These are phyloP conservation scores for Achlya flavicornis DNA, from an alignment of 2,888 invertebrate genomes.

Conservation along the genomic window DNA sequence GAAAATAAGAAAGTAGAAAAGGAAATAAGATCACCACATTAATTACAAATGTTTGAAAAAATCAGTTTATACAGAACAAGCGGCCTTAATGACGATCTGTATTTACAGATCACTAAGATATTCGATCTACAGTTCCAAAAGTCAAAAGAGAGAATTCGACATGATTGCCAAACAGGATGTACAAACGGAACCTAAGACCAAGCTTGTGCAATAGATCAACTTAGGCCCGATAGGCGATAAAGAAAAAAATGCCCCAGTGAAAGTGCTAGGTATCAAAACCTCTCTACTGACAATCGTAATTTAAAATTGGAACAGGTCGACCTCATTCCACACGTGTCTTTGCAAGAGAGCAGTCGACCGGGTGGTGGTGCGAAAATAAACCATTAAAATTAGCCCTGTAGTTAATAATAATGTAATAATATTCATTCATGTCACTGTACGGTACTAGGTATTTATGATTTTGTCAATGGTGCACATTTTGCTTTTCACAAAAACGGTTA, in stretches of 20 bases:
- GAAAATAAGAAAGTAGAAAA: background rate
- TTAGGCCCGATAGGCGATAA: constrained; percentile 19
- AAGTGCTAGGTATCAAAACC: constrained; percentile 60
- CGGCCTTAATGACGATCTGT: background rate
- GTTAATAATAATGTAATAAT: constrained; percentile 33
- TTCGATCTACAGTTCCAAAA: constrained; percentile 21
- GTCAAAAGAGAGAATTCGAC: constrained; percentile 21
- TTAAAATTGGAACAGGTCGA: constrained; percentile 77
- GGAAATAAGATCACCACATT: background rate
- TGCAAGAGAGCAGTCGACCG: constrained; percentile 60
- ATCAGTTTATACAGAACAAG: background rate
- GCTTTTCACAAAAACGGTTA: constrained; percentile 48
- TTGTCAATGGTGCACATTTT: constrained; percentile 48
- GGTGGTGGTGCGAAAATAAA: constrained; percentile 65
- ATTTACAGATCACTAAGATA: constrained; percentile 7
- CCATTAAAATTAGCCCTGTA: constrained; percentile 57
- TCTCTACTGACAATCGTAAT: constrained; percentile 66
- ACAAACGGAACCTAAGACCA: constrained; percentile 36
- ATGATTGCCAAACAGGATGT: constrained; percentile 44
- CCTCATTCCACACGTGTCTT: constrained; percentile 73
- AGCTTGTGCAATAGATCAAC: constrained; percentile 21
- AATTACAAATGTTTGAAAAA: background rate
- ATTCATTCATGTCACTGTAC: constrained; percentile 40
- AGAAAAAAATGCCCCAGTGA: constrained; percentile 54
- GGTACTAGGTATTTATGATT: constrained; percentile 19